A percentile compares a stretch with the other conserved stretches of the same genome.
phyloP scores from a whole-genome alignment of 2,113 vertebrate genomes.

The Calidris pygmaea region DNA sequence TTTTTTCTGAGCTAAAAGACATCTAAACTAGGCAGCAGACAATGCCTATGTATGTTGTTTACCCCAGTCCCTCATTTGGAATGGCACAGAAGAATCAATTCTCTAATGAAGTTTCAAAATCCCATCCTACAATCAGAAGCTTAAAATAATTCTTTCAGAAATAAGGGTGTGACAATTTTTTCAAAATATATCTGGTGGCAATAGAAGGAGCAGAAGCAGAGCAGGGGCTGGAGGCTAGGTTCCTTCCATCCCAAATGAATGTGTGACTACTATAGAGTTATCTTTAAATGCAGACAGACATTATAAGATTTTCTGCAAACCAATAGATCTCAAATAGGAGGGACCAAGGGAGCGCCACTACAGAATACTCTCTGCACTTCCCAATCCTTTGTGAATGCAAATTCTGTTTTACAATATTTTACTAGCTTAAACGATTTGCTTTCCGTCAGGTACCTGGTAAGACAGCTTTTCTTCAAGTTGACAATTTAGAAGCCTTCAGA shows the following conservation, averaged over 20 bases:
- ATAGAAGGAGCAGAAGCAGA: not conserved
- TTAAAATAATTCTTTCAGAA: not conserved
- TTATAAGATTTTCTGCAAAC: not conserved
- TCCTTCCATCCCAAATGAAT: not conserved
- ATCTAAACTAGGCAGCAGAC: not conserved
- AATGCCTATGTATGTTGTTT: not conserved
- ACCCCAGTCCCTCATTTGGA: not conserved
- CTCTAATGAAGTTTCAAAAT: not conserved
- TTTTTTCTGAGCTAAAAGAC: not conserved
- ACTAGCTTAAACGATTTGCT: not conserved
- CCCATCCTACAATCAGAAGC: not conserved
- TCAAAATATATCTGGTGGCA: not conserved
- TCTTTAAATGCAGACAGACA: not conserved
- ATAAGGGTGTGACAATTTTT: not conserved
- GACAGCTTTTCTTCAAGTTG: not conserved
- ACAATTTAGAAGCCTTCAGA: not conserved
- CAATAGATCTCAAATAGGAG: not conserved
- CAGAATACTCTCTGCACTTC: not conserved
- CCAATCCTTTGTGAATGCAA: not conserved
- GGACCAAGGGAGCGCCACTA: rapidly evolving
- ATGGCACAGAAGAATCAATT: not conserved
- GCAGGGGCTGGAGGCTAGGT: not conserved
- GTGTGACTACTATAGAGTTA: not conserved
- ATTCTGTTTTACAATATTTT: not conserved
- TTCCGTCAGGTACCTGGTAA: not conserved